These are phyloP conservation scores for Thereuonema tuberculata DNA, from an alignment of 1,140 invertebrate species.

Conservation along the genomic window DNA sequence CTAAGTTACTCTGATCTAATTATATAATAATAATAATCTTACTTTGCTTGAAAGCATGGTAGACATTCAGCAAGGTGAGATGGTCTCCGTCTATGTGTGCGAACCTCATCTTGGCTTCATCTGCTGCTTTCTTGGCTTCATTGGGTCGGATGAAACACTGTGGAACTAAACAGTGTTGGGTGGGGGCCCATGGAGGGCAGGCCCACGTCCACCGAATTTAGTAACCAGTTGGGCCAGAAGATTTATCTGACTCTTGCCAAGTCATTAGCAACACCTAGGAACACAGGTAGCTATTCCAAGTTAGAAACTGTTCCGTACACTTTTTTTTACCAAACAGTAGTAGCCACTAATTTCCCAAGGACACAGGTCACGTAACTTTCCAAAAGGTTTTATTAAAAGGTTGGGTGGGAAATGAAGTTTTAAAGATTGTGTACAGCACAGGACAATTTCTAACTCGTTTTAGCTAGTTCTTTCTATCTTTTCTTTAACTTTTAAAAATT, in stretches of 20 bases:
- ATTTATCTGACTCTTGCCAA: slow-evolving; percentile 2
- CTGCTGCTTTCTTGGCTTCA: slow-evolving; percentile 96
- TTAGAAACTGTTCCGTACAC: background rate
- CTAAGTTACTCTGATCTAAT: no score
- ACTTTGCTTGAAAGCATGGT: slow-evolving; percentile 99
- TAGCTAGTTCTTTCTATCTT: no score
- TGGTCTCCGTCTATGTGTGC: slow-evolving; percentile 99
- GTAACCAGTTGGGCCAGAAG: slow-evolving; percentile 4
- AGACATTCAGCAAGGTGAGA: slow-evolving; percentile 82
- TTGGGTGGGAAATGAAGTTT: no score
- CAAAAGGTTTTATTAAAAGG: no score
- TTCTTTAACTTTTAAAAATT: no score
- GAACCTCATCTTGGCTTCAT: slow-evolving; percentile 98
- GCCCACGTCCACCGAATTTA: slow-evolving; percentile 21
- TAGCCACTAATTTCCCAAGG: no score
- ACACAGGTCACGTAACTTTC: no score
- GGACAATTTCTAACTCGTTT: no score
- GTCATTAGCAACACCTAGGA: background rate
- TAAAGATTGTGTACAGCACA: no score
- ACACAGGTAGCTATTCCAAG: background rate
- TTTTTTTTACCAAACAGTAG: no score
- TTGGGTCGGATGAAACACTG: slow-evolving; percentile 99
- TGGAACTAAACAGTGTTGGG: slow-evolving; percentile 54
- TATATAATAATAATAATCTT: slow-evolving; percentile 40
- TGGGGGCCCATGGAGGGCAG: slow-evolving; percentile 16